A percentile compares a stretch with the other conserved stretches of the same genome.
These are phyloP conservation scores for Ginglymostoma cirratum DNA, from an alignment of 2,113 vertebrate species.

Conservation along the genomic window DNA sequence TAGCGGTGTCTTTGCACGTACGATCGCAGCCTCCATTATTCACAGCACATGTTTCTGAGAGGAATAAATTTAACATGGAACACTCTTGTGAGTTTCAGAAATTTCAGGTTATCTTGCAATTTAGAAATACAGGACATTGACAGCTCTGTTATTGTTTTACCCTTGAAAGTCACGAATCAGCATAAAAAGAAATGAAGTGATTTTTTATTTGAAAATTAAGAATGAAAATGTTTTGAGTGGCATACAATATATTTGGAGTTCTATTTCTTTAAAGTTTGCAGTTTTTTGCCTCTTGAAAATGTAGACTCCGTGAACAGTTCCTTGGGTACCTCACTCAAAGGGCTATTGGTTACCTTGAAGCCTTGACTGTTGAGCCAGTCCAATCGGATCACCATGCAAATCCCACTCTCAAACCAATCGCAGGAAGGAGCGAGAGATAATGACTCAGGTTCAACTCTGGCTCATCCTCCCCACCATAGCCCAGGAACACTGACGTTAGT, in stretches of 20 bases:
- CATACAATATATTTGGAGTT: background rate
- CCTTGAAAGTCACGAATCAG: background rate
- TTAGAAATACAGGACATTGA: background rate
- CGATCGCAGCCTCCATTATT: conserved; percentile 95
- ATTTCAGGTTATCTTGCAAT: background rate
- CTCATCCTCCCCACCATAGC: background rate
- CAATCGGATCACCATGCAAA: background rate
- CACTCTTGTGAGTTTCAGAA: background rate
- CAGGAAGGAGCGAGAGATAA: background rate
- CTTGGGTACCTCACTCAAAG: background rate
- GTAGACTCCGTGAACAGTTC: background rate
- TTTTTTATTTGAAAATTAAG: conserved; percentile 7
- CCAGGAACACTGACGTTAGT: background rate
- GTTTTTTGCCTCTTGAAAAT: background rate
- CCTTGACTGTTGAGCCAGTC: background rate
- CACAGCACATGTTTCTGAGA: conserved; percentile 88
- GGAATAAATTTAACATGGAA: conserved; percentile 44
- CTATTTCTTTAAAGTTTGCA: background rate
- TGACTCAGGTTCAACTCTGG: background rate
- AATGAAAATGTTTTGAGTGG: background rate
- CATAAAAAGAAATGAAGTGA: background rate
- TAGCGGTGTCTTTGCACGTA: conserved; percentile 93
- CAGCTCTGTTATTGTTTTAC: background rate
- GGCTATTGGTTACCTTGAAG: background rate
- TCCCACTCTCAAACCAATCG: background rate